Base-by-base conservation (phyloP, 2,888 invertebrate genomes). In the Phalangium opilio region DNA sequence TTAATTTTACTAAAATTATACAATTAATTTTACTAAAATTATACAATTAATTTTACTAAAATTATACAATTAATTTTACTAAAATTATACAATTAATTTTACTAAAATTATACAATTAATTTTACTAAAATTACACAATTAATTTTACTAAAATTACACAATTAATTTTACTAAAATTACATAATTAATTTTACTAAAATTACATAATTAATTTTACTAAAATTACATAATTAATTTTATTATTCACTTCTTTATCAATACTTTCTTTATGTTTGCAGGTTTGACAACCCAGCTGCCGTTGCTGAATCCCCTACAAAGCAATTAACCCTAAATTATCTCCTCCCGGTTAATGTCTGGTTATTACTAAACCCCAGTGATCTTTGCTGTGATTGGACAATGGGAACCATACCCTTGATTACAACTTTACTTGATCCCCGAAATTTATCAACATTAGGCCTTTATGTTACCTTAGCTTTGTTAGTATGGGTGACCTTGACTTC, bases 341-440 rank as follows among this genome's bases (percentile, higher is more conserved):
- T 89, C 53, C 82, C 86, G 44, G 74, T 91, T 55, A 95, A 95
- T 70, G 73, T 82, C 46, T 89, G 89, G 84, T 73, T 95, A 55
- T 72, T 95, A 55, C 73, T 91, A 45, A 78, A 84, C 61, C 95
- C 95, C 2, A 82, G 82, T 57, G 78, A 83, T 58, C 73, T 95
- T 47, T 93, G 93, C 70, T 93, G 93, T 68, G 95, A 95, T 70
- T 95, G 93, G 93, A 95, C 93, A 41, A 95, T 95, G 95, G 93
- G 87, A 45, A 89, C 89, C 7, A 80, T 95, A 48, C 84, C 90
- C 0, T 68, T 95, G 47, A 73, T 95, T 41, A 77, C 79, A 57
- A 78, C 81, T 34, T 74, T 87, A 64, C 62, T 74, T 4, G 95
- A 95, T 67, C 67, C 74, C 1, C 74, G 93, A 38, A 91, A 91